These are phyloP conservation scores for Mylabris sibirica DNA, from an alignment of 2,888 invertebrate genomes.

Conservation along the genomic window DNA sequence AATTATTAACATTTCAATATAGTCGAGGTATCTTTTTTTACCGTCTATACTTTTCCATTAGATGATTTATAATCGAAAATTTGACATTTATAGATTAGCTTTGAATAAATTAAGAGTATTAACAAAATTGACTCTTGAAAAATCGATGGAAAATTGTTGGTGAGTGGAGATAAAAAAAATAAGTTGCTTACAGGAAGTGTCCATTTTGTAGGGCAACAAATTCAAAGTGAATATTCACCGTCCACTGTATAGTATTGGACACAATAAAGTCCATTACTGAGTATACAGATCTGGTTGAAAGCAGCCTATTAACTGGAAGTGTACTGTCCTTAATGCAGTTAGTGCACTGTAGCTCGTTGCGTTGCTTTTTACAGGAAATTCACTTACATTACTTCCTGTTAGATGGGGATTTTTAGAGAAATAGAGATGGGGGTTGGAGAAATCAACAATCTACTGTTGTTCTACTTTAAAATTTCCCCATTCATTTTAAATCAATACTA, in stretches of 20 bases:
- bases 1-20: slow-evolving; percentile 35
- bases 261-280: slow-evolving; percentile 61
- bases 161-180: neutral
- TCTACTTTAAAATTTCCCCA: neutral
- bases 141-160: neutral
- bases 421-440: neutral
- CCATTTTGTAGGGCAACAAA: neutral
- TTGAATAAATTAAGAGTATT: neutral
- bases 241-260: slow-evolving; percentile 44
- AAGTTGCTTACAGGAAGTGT: neutral
- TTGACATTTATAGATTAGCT: slow-evolving; percentile 11
- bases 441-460: neutral
- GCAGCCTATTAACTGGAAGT: slow-evolving; percentile 61
- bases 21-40: slow-evolving; percentile 14
- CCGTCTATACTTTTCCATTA: neutral
- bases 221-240: slow-evolving; percentile 3
- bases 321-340: slow-evolving; percentile 60
- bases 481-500: neutral
- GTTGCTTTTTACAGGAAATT: slow-evolving; percentile 57
- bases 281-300: slow-evolving; percentile 54
- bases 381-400: slow-evolving; percentile 53
- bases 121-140: neutral
- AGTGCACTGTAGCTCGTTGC: slow-evolving; percentile 53
- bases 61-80: slow-evolving; percentile 22
- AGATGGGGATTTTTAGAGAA: neutral